Percentiles rank a stretch among this genome's conserved stretches.
These are phyloP conservation scores for Thryonomys swinderianus DNA, from an alignment of 2,113 vertebrate species.

Conservation along the genomic window DNA sequence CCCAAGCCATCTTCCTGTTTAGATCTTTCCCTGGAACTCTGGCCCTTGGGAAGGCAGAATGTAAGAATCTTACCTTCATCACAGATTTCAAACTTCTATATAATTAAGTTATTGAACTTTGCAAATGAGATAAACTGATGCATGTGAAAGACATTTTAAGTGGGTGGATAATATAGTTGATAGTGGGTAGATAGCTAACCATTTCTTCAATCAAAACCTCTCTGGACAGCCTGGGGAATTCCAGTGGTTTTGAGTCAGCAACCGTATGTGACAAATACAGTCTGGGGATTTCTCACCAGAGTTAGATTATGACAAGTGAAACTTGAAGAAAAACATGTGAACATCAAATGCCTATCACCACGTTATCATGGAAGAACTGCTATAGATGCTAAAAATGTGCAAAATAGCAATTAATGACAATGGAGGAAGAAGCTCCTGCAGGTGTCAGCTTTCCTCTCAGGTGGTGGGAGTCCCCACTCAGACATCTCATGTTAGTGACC, in stretches of 20 bases:
- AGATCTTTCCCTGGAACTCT: background rate
- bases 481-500: background rate
- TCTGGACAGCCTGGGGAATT: background rate
- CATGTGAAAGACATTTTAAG: background rate
- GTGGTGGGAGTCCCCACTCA: background rate
- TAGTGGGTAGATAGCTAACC: background rate
- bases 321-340: background rate
- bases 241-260: background rate
- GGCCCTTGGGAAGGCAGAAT: background rate
- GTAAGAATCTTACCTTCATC: background rate
- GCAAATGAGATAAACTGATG: background rate
- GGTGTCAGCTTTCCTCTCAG: accelerated
- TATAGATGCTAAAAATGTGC: background rate
- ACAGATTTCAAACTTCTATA: background rate
- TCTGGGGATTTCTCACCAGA: background rate
- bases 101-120: background rate
- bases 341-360: background rate
- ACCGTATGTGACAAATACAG: background rate
- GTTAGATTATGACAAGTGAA: background rate
- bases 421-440: background rate
- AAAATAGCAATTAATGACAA: background rate
- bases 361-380: background rate
- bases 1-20: background rate
- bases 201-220: background rate
- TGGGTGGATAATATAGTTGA: background rate